These are phyloP conservation scores for Gortyna flavago DNA, from an alignment of 2,888 invertebrate genomes.

Conservation along the genomic window DNA sequence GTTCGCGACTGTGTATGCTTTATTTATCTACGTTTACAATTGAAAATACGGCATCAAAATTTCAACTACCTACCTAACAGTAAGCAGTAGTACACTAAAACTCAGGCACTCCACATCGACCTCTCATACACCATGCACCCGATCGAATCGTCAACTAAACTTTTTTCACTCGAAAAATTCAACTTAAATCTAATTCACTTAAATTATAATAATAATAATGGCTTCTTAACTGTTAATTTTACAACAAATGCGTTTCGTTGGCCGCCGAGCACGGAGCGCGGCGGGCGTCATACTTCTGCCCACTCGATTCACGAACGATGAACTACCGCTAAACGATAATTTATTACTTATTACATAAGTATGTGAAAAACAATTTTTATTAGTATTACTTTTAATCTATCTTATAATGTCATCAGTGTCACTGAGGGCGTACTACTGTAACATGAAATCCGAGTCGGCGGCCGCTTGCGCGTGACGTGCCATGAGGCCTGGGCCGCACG, in stretches of 20 bases:
- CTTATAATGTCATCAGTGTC: slow-evolving; percentile 79
- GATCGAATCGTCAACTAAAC: slow-evolving; percentile 88
- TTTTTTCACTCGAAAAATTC: slow-evolving; percentile 88
- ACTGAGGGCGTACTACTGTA: slow-evolving; percentile 77
- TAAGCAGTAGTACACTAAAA: slow-evolving; percentile 89
- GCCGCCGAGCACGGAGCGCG: slow-evolving; percentile 86
- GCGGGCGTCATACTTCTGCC: slow-evolving; percentile 78
- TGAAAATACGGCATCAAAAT: slow-evolving; percentile 89
- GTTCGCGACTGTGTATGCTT: slow-evolving; percentile 86
- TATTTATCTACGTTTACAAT: slow-evolving; percentile 87
- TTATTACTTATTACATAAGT: slow-evolving; percentile 88
- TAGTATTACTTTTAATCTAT: slow-evolving; percentile 82
- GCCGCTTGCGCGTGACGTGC: slow-evolving; percentile 68
- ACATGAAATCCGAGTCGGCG: slow-evolving; percentile 74
- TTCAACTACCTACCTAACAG: slow-evolving; percentile 90
- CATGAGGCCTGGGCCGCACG: slow-evolving; percentile 42
- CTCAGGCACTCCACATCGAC: slow-evolving; percentile 89
- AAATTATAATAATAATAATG: slow-evolving; percentile 89
- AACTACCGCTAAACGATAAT: slow-evolving; percentile 86
- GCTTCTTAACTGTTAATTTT: slow-evolving; percentile 89
- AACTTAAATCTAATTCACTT: slow-evolving; percentile 89
- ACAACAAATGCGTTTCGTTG: slow-evolving; percentile 90
- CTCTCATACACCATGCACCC: slow-evolving; percentile 88
- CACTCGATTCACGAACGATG: slow-evolving; percentile 80
- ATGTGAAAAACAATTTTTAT: slow-evolving; percentile 86